Conservation (phyloP, 2,797 vertebrate species). For the Artibeus lituratus region DNA sequence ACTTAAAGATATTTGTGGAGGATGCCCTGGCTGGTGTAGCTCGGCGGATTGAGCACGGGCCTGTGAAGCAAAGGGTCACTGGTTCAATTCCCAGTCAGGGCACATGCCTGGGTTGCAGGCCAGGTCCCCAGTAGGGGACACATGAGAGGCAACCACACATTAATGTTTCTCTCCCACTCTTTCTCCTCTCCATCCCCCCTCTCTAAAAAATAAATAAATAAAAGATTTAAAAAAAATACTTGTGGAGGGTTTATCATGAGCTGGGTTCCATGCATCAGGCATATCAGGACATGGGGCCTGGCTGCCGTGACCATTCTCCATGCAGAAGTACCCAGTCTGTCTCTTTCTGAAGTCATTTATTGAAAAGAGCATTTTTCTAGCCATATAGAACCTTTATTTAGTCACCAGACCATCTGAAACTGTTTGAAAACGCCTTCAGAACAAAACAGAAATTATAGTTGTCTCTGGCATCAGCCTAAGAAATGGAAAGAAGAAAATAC, state of each 20-base stretch:
- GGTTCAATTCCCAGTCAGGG: no score
- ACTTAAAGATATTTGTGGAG: background rate
- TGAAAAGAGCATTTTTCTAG: background rate
- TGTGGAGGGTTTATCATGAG: background rate
- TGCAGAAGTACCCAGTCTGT: background rate
- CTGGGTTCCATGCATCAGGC: background rate
- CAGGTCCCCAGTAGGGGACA: no score
- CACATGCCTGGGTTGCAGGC: no score
- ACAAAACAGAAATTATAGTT: slow-evolving; percentile 36
- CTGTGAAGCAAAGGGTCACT: no score
- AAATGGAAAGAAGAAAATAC: background rate
- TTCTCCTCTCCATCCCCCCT: no score
- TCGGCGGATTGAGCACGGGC: no score
- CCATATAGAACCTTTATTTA: background rate
- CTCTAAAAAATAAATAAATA: no score
- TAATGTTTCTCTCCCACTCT: no score
- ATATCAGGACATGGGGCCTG: background rate
- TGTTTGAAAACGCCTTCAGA: slow-evolving; percentile 5
- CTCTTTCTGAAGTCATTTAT: background rate
- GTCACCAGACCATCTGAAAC: slow-evolving; percentile 13
- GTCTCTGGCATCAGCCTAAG: background rate
- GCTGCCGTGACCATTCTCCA: background rate
- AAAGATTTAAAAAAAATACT: no score
- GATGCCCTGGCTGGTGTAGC: no score
- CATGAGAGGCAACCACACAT: no score